Evolutionary conservation across 2,797 vertebrate species (phyloP).

Genomic region (Enteromius treurensis): DNA sequence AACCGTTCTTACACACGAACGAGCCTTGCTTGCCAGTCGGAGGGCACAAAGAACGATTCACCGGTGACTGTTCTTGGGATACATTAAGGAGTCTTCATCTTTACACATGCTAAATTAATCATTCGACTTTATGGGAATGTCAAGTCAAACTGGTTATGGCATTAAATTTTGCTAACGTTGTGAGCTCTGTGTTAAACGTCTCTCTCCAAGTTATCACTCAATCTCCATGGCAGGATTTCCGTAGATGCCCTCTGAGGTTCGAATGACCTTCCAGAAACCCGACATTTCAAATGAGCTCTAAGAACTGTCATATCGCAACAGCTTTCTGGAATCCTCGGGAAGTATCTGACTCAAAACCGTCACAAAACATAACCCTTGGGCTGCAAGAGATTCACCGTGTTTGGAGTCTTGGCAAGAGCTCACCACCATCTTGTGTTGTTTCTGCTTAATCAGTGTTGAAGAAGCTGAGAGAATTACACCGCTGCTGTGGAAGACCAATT

Average conservation of each 20-base stretch:
- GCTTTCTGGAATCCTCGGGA: slow-evolving; percentile 14
- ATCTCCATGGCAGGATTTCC: slow-evolving; percentile 23
- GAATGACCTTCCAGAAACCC: slow-evolving; percentile 13
- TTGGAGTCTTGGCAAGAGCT: slow-evolving; percentile 40
- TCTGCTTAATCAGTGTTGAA: slow-evolving; percentile 36
- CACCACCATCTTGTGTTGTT: slow-evolving; percentile 44
- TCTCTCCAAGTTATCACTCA: background rate
- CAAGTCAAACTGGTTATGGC: slow-evolving; percentile 9
- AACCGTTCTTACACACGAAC: slow-evolving; percentile 32
- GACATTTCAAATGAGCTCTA: slow-evolving; percentile 22
- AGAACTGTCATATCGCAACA: background rate
- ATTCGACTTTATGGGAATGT: slow-evolving; percentile 15
- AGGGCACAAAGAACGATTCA: slow-evolving; percentile 35
- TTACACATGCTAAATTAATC: slow-evolving; percentile 27
- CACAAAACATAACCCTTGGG: slow-evolving; percentile 12
- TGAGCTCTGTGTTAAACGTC: slow-evolving; percentile 23
- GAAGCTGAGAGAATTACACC: slow-evolving; percentile 39
- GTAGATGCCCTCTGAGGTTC: slow-evolving; percentile 1
- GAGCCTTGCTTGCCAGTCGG: slow-evolving; percentile 38
- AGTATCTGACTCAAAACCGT: slow-evolving; percentile 16
- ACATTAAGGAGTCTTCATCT: slow-evolving; percentile 12
- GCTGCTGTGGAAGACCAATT: slow-evolving; percentile 56
- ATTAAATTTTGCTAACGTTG: slow-evolving; percentile 20
- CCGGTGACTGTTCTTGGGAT: slow-evolving; percentile 20
- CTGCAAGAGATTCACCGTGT: slow-evolving; percentile 19